Conservation (phyloP, 2,888 invertebrate genomes). For the Ecliptopera silaceata region DNA sequence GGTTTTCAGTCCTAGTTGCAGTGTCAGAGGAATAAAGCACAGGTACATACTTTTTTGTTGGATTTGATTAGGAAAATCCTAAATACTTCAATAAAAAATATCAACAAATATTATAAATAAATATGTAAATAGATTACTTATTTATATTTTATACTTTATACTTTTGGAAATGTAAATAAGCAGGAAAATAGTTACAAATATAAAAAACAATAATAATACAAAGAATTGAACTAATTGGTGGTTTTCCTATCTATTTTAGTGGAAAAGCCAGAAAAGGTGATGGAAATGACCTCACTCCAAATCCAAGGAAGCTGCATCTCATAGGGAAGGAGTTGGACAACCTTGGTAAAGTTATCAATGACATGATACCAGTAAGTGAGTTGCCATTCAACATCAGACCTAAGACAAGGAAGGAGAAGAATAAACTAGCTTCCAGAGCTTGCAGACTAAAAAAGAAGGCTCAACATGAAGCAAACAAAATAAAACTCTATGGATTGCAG, state of each 20-base stretch:
- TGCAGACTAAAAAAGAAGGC: conserved; percentile 99
- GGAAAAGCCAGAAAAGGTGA: conserved; percentile 98
- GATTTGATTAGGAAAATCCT: too few species aligned
- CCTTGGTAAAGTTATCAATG: conserved; percentile 94
- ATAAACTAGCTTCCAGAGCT: conserved; percentile 97
- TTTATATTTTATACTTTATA: too few species aligned
- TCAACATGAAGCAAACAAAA: conserved; percentile 99
- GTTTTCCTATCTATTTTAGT: conserved; percentile 66
- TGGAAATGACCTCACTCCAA: conserved; percentile 98
- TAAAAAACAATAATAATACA: too few species aligned
- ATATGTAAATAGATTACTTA: not conserved
- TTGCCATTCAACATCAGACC: conserved; percentile 94
- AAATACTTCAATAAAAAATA: not conserved
- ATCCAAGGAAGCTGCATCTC: conserved; percentile 93
- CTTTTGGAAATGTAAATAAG: too few species aligned
- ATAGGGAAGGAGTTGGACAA: conserved; percentile 97
- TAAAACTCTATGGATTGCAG: conserved; percentile 96
- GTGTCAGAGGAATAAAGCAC: conserved; percentile 94
- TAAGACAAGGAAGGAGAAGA: conserved; percentile 98
- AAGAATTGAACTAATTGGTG: too few species aligned
- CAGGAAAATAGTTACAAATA: too few species aligned
- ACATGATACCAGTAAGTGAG: conserved; percentile 97
- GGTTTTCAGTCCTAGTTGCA: conserved; percentile 96
- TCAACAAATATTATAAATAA: not conserved
- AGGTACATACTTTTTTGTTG: conserved; percentile 74